These are phyloP conservation scores for Valencia hispanica DNA, from an alignment of 2,797 vertebrate species.

Conservation along the genomic window DNA sequence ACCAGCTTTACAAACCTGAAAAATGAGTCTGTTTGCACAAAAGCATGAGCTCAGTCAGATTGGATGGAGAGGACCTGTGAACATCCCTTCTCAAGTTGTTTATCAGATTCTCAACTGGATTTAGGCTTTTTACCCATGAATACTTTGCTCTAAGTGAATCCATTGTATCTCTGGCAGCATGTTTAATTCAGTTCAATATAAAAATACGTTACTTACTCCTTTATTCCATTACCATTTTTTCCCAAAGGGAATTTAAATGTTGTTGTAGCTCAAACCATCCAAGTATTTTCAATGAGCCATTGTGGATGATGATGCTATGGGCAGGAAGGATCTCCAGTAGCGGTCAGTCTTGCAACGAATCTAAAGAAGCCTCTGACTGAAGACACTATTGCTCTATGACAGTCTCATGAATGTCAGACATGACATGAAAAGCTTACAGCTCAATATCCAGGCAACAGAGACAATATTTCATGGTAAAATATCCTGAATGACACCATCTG, in stretches of 20 bases:
- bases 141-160: background rate
- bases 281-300: background rate
- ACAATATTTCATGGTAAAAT: no score
- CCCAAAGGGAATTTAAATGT: background rate
- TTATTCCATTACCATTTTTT: no score
- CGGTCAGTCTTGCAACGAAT: background rate
- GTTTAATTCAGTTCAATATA: background rate
- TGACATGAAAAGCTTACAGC: background rate
- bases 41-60: background rate
- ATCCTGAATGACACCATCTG: no score
- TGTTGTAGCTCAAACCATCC: background rate
- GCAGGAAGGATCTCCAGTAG: background rate
- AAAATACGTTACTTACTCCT: no score
- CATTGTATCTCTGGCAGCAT: no score
- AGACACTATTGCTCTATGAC: background rate
- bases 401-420: no score
- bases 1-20: background rate
- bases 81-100: background rate
- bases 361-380: constrained; percentile 1
- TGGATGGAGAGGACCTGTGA: background rate
- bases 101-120: background rate
- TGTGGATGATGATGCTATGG: background rate
- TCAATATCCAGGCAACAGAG: background rate
- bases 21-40: background rate
- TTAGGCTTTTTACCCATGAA: background rate